These are phyloP conservation scores for Himantopus leucocephalus DNA, from an alignment of 2,113 vertebrate species.

Conservation along the genomic window DNA sequence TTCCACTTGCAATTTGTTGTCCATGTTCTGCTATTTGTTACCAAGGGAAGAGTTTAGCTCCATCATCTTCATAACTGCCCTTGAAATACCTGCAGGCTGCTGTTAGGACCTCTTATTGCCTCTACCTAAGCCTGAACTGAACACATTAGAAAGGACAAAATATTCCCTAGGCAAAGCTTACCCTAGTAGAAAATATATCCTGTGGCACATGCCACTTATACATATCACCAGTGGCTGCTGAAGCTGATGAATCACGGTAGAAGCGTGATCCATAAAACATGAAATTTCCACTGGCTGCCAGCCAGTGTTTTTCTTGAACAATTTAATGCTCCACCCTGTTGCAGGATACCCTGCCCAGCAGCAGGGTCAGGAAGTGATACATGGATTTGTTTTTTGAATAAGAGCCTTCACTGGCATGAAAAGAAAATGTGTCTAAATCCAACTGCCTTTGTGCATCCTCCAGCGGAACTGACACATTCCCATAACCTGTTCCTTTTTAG, in stretches of 20 bases:
- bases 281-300: conserved; percentile 71
- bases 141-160: background rate
- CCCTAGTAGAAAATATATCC: background rate
- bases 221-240: background rate
- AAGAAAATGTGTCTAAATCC: conserved; percentile 61
- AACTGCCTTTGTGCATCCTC: background rate
- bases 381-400: conserved; percentile 72
- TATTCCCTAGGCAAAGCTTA: background rate
- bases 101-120: background rate
- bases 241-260: conserved; percentile 33
- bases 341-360: conserved; percentile 82
- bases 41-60: background rate
- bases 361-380: conserved; percentile 74
- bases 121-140: background rate
- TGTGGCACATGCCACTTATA: background rate
- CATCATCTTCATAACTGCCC: background rate
- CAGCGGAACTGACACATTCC: background rate
- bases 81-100: background rate
- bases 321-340: conserved; percentile 77
- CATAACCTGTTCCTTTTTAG: background rate
- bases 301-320: conserved; percentile 71
- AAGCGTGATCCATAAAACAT: conserved; percentile 34
- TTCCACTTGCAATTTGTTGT: background rate
- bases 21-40: background rate
- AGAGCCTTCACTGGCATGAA: conserved; percentile 62